Evolutionary conservation across 2,888 invertebrate species (phyloP).

Genomic region (Eupithecia exiguata): DNA sequence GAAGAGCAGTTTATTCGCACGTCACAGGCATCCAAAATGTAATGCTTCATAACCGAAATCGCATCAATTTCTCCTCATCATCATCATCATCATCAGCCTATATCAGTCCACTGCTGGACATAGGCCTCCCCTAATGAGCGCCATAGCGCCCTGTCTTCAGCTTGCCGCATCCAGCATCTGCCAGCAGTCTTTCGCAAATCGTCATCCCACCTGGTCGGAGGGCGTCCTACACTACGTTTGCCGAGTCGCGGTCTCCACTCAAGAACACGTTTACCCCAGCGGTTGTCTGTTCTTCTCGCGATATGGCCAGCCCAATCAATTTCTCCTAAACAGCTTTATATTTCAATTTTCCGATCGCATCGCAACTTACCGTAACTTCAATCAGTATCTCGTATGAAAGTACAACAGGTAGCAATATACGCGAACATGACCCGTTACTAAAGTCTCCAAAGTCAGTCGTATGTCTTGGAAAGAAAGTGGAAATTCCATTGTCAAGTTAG

Average conservation of each 20-base stretch:
- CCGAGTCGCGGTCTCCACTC: too few species aligned
- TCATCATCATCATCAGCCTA: too few species aligned
- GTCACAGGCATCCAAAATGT: neutral
- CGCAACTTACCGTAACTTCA: conserved; percentile 6
- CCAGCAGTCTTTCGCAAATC: too few species aligned
- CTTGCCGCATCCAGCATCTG: too few species aligned
- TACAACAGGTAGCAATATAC: conserved; percentile 6
- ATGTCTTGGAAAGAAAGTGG: neutral
- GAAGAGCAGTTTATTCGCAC: neutral
- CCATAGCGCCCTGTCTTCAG: too few species aligned
- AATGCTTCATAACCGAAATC: neutral
- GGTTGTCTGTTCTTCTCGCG: too few species aligned
- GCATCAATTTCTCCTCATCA: conserved; percentile 12
- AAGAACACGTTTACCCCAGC: too few species aligned
- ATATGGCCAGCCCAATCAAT: too few species aligned
- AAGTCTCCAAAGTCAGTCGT: neutral
- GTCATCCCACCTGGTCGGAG: too few species aligned
- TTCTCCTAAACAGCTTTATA: conserved; percentile 8
- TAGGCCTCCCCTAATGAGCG: too few species aligned
- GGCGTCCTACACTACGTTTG: too few species aligned
- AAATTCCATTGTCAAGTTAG: neutral
- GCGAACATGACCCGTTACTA: neutral
- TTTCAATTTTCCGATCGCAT: conserved; percentile 17
- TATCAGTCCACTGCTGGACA: too few species aligned
- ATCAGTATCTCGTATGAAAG: conserved; percentile 1